Percentiles rank a stretch among this genome's conserved stretches.
These are phyloP conservation scores for Dasyornis broadbenti DNA, from an alignment of 2,113 vertebrate genomes.

Conservation along the genomic window DNA sequence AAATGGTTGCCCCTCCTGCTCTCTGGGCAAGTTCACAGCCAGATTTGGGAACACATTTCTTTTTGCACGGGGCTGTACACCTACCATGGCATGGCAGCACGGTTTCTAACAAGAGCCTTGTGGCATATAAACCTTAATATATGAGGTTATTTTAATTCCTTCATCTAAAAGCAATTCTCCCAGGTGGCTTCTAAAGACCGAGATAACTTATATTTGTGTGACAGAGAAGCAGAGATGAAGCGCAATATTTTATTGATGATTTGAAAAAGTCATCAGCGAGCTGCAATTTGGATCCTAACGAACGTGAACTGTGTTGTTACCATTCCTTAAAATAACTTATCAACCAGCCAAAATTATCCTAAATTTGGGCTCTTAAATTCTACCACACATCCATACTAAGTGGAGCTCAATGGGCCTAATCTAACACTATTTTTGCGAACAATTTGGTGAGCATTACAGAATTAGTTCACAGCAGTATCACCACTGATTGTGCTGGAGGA, in stretches of 20 bases:
- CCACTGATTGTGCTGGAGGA: background rate
- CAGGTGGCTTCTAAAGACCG: background rate
- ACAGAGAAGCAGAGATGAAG: background rate
- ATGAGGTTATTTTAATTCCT: constrained; percentile 22
- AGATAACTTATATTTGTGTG: constrained; percentile 4
- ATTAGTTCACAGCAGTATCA: background rate
- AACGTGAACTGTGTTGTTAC: background rate
- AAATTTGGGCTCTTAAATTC: background rate
- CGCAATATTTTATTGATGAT: background rate
- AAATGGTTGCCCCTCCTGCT: background rate
- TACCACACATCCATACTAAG: background rate
- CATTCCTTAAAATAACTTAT: background rate
- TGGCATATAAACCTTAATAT: constrained; percentile 6
- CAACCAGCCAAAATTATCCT: background rate
- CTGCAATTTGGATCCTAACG: background rate
- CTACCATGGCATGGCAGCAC: rapidly evolving
- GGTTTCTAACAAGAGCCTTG: background rate
- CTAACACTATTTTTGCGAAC: background rate
- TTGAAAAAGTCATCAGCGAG: background rate
- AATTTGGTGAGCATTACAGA: background rate
- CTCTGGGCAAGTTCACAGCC: background rate
- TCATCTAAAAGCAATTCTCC: constrained; percentile 15
- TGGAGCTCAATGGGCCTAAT: background rate
- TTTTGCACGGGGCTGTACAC: background rate
- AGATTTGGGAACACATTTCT: background rate